phyloP scores from a whole-genome alignment of 2,888 invertebrate species.

The Papilio protenor region DNA sequence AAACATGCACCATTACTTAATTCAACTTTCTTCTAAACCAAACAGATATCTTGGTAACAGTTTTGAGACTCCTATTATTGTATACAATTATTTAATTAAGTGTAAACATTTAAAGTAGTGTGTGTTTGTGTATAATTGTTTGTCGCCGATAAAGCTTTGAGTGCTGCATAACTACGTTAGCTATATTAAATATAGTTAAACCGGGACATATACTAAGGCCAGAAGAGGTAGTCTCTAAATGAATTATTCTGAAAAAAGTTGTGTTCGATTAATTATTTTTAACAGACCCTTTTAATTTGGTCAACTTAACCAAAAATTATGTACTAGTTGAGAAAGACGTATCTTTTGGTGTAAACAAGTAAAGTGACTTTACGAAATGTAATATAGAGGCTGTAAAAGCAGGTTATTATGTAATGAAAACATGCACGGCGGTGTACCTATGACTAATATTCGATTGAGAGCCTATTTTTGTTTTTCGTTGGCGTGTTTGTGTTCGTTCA shows the following conservation, averaged over 20 bases:
- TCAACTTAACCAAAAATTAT: neutral
- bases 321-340: neutral
- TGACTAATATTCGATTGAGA: neutral
- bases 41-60: neutral
- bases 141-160: conserved; percentile 25
- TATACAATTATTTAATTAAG: conserved; percentile 22
- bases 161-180: conserved; percentile 8
- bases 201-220: neutral
- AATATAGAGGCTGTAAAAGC: neutral
- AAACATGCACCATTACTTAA: neutral
- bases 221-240: neutral
- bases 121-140: conserved; percentile 22
- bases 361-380: neutral
- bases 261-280: neutral
- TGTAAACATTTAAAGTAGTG: conserved; percentile 28
- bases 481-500: neutral
- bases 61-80: neutral
- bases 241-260: neutral
- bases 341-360: neutral
- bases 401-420: neutral
- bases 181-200: conserved; percentile 5
- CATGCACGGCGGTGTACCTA: neutral
- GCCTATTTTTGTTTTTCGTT: neutral
- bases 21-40: neutral
- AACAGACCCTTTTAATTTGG: neutral